Percentiles rank a stretch among this genome's conserved stretches.
These are phyloP conservation scores for Pterostichus madidus DNA, from an alignment of 2,888 invertebrate species.

Conservation along the genomic window DNA sequence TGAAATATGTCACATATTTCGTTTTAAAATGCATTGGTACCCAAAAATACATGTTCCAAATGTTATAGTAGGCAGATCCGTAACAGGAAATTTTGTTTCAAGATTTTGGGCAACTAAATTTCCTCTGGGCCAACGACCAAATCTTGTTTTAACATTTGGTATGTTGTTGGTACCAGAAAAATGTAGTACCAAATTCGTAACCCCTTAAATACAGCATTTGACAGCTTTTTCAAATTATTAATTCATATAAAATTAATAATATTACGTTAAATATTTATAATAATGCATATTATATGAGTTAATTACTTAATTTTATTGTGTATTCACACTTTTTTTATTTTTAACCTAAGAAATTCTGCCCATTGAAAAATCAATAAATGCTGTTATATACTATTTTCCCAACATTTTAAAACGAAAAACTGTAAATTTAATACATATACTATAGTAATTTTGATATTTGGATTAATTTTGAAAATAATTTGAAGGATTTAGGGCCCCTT, in stretches of 20 bases:
- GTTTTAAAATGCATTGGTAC: background rate
- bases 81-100: slow-evolving; percentile 9
- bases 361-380: slow-evolving; percentile 2
- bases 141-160: too few species aligned
- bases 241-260: background rate
- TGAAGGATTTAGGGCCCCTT: background rate
- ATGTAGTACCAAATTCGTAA: too few species aligned
- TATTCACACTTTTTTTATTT: too few species aligned
- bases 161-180: too few species aligned
- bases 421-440: background rate
- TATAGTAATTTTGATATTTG: background rate
- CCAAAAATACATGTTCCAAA: slow-evolving; percentile 17
- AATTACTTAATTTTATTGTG: too few species aligned
- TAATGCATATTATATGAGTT: background rate
- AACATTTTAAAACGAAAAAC: background rate
- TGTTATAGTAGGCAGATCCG: slow-evolving; percentile 14
- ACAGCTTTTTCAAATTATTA: background rate
- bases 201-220: background rate
- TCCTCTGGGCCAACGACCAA: slow-evolving; percentile 7
- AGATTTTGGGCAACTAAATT: background rate
- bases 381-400: background rate
- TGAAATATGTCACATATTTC: background rate
- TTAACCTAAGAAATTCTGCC: slow-evolving; percentile 6
- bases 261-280: background rate
- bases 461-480: background rate